Evolutionary conservation across 2,113 vertebrate genomes (phyloP).

Genomic region (Alaudala cheleensis): DNA sequence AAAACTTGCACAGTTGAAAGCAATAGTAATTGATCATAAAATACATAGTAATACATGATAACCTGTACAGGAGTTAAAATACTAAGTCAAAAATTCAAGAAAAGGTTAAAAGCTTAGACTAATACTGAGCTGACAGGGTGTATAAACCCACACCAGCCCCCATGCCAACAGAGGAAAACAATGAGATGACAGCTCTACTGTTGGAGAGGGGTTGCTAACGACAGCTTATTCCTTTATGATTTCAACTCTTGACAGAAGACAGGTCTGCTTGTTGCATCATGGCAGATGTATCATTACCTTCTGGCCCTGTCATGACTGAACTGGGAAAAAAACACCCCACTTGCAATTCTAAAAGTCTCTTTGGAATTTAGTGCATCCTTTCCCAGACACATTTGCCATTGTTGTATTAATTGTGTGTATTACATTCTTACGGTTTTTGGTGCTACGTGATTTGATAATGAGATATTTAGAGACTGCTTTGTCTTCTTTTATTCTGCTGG

Average conservation of each 20-base stretch:
- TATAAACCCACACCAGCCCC: constrained; percentile 73
- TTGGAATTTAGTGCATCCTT: constrained; percentile 60
- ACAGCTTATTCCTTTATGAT: constrained; percentile 98
- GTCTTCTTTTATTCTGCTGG: background rate
- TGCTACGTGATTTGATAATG: background rate
- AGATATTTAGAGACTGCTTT: constrained; percentile 28
- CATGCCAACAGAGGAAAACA: constrained; percentile 76
- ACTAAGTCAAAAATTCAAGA: constrained; percentile 55
- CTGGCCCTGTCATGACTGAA: constrained; percentile 91
- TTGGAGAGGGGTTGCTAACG: constrained; percentile 89
- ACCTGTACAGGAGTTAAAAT: background rate
- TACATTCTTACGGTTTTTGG: background rate
- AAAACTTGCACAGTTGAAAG: background rate
- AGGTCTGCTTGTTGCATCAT: constrained; percentile 92
- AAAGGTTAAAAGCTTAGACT: constrained; percentile 73
- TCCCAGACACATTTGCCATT: constrained; percentile 17
- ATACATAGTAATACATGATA: background rate
- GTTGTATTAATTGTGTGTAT: constrained; percentile 13
- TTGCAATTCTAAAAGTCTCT: constrained; percentile 70
- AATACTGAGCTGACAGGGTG: constrained; percentile 75
- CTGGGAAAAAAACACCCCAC: constrained; percentile 36
- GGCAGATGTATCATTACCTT: constrained; percentile 96
- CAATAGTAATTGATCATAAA: constrained; percentile 6
- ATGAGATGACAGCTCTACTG: constrained; percentile 89
- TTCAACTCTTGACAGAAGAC: constrained; percentile 94